A percentile compares a stretch with the other conserved stretches of the same genome.
Evolutionary conservation across 2,797 vertebrate genomes (phyloP).

Genomic region (Eulemur mongoz): DNA sequence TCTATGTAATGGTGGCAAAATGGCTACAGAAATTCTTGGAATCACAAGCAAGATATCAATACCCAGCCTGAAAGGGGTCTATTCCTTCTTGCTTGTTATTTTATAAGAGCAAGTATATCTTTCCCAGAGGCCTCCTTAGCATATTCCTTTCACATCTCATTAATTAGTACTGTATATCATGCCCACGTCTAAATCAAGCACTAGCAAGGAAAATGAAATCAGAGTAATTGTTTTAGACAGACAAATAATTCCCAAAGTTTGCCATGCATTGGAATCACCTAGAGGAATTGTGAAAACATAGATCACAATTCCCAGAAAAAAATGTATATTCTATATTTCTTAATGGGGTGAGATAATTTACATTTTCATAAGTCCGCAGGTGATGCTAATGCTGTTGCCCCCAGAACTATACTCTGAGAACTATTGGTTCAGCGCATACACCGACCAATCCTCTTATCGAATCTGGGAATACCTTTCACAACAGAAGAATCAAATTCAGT

Average conservation of each 20-base stretch:
- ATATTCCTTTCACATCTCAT: neutral
- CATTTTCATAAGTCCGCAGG: neutral
- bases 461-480: neutral
- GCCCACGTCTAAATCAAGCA: neutral
- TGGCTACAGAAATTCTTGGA: neutral
- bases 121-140: neutral
- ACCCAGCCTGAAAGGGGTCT: neutral
- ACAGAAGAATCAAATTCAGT: slow-evolving; percentile 3
- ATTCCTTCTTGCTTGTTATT: neutral
- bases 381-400: neutral
- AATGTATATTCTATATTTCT: neutral
- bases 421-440: neutral
- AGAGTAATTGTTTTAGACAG: neutral
- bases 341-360: neutral
- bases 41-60: neutral
- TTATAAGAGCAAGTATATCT: neutral
- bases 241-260: neutral
- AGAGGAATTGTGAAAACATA: neutral
- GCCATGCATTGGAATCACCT: neutral
- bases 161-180: neutral
- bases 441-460: neutral
- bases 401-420: neutral
- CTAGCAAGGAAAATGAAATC: neutral
- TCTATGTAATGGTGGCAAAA: neutral
- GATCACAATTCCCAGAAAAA: neutral